These are phyloP conservation scores for human DNA, from an alignment of 2,113 vertebrate genomes.

Conservation along the genomic window GRCh38 chr4:124193001-124193500, in stretches of 20 bases:
- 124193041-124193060: neutral
- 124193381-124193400: neutral
- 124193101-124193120: neutral
- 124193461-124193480: neutral
- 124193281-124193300: neutral
- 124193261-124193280: neutral
- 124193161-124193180: neutral
- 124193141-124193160: neutral
- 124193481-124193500: neutral
- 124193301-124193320: neutral
- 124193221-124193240: neutral
- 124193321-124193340: neutral
- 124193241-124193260: neutral
- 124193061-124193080: neutral
- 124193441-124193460: neutral
- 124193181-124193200: neutral
- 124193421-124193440: neutral
- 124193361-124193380: no score
- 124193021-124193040: neutral
- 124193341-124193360: neutral
- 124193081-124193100: neutral
- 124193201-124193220: neutral
- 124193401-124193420: neutral
- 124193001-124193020: neutral
- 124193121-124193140: no score